Evolutionary conservation across 2,113 vertebrate genomes (phyloP).

Genomic region (Chlamydotis undulata): DNA sequence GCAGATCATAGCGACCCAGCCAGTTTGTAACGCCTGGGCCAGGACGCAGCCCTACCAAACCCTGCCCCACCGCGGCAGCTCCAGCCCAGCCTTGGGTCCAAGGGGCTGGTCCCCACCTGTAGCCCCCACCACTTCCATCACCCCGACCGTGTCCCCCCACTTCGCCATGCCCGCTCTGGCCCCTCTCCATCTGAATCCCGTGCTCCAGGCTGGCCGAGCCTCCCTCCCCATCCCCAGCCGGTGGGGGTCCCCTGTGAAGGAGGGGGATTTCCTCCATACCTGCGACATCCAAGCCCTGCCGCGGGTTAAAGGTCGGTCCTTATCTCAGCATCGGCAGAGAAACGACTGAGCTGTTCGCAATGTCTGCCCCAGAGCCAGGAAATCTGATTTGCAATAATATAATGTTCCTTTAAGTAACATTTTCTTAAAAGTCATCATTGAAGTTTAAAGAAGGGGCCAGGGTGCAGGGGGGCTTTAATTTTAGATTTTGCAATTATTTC

Average conservation of each 20-base stretch:
- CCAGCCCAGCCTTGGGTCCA: background rate
- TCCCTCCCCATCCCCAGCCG: background rate
- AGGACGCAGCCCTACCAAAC: background rate
- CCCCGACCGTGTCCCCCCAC: accelerated
- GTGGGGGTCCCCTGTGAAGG: background rate
- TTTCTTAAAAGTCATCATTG: slow-evolving; percentile 69
- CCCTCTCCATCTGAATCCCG: background rate
- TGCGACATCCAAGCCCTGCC: slow-evolving; percentile 20
- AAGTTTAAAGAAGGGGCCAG: slow-evolving; percentile 66
- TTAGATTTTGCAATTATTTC: slow-evolving; percentile 70
- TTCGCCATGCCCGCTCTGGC: background rate
- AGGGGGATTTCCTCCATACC: background rate
- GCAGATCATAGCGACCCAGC: slow-evolving; percentile 37
- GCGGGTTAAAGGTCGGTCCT: slow-evolving; percentile 39
- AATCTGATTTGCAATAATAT: slow-evolving; percentile 74
- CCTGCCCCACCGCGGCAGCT: background rate
- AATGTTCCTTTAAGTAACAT: slow-evolving; percentile 70
- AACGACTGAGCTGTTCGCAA: slow-evolving; percentile 50
- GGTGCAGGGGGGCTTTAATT: slow-evolving; percentile 56
- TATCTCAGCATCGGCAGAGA: slow-evolving; percentile 62
- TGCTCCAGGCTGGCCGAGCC: background rate
- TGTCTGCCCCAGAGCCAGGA: slow-evolving; percentile 66
- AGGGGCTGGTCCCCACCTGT: background rate
- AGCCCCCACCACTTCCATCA: background rate
- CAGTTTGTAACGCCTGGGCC: slow-evolving; percentile 5